Percentiles rank a stretch among this genome's conserved stretches.
Conservation (phyloP, 2,888 invertebrate species). For the Euphydryas editha region DNA sequence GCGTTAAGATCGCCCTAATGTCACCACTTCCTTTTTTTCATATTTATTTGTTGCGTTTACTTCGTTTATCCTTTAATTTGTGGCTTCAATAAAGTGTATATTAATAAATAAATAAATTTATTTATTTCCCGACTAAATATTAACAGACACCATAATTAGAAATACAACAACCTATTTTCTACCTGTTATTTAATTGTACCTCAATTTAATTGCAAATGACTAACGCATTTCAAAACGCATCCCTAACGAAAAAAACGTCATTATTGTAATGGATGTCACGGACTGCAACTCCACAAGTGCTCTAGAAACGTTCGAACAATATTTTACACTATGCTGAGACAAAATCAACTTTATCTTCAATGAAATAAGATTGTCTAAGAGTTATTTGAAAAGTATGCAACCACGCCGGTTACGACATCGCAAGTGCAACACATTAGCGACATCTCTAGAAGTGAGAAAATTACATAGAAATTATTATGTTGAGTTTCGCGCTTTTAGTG, state of each 20-base stretch:
- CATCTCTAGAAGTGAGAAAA: conserved; percentile 80
- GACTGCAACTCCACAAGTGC: conserved; percentile 76
- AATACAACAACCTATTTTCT: neutral
- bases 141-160: neutral
- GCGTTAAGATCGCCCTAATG: no score
- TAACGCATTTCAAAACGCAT: conserved; percentile 43
- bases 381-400: conserved; percentile 51
- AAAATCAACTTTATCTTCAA: conserved; percentile 45
- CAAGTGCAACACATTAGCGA: conserved; percentile 79
- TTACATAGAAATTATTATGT: conserved; percentile 72
- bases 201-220: conserved; percentile 6
- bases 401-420: conserved; percentile 63
- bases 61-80: no score
- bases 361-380: conserved; percentile 37
- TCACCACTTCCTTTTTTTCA: no score
- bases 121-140: neutral
- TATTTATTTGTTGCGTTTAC: no score
- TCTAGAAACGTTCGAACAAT: conserved; percentile 61
- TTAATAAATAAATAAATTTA: no score
- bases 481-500: conserved; percentile 58
- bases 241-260: conserved; percentile 72
- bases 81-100: no score
- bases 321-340: conserved; percentile 27
- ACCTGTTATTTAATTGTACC: neutral
- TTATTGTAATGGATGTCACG: conserved; percentile 82